A percentile compares a stretch with the other conserved stretches of the same genome.
Evolutionary conservation across 2,888 invertebrate species (phyloP).

Genomic region (Drosophila siamana): DNA sequence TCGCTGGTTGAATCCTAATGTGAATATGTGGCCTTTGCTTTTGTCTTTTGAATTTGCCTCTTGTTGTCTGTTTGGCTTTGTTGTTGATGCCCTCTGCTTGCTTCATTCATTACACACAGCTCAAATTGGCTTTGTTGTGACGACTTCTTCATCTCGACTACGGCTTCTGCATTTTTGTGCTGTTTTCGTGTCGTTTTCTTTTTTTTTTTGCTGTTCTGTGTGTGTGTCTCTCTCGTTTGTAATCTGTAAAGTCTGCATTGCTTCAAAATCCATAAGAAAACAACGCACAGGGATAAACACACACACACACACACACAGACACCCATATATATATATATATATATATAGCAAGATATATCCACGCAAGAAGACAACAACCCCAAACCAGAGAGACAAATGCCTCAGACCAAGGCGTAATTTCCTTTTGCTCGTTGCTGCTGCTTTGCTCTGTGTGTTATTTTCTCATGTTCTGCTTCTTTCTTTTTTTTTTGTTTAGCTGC

Average conservation of each 20-base stretch:
- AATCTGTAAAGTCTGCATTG: constrained; percentile 77
- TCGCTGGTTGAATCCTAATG: constrained; percentile 14
- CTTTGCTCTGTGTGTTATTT: no score
- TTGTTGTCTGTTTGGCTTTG: constrained; percentile 18
- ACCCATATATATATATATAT: background rate
- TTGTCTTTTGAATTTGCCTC: constrained; percentile 4
- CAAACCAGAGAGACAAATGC: constrained; percentile 38
- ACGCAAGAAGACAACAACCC: constrained; percentile 43
- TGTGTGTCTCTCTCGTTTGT: constrained; percentile 37
- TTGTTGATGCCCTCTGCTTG: constrained; percentile 6
- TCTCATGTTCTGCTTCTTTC: no score
- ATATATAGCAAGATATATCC: background rate
- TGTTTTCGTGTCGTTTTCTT: no score
- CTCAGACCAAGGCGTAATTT: constrained; percentile 66
- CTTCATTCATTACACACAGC: constrained; percentile 69
- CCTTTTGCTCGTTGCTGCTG: constrained; percentile 32
- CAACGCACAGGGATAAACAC: background rate
- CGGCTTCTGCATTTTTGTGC: constrained; percentile 18
- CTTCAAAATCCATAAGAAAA: constrained; percentile 62
- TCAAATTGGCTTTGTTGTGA: constrained; percentile 72
- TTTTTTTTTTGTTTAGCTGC: constrained; percentile 22
- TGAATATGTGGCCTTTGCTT: constrained; percentile 12
- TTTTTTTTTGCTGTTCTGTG: background rate
- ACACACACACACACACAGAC: background rate
- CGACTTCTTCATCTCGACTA: constrained; percentile 56